Evolutionary conservation across 2,113 vertebrate genomes (phyloP).

Genomic region (Thryonomys swinderianus): DNA sequence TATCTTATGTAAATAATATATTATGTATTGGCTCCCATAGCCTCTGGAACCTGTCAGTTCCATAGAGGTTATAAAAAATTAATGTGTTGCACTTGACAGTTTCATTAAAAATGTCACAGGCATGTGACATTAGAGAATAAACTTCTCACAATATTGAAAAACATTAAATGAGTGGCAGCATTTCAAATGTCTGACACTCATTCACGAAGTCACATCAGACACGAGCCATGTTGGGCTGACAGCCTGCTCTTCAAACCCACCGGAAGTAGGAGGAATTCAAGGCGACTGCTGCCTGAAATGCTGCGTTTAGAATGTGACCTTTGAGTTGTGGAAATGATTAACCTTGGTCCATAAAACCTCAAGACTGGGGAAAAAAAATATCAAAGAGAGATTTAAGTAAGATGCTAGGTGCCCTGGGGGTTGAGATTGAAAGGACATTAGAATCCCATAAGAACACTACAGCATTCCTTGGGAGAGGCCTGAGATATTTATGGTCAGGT

Average conservation of each 20-base stretch:
- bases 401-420: not conserved
- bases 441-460: not conserved
- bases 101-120: constrained; percentile 54
- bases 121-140: not conserved
- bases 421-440: not conserved
- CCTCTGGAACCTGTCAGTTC: not conserved
- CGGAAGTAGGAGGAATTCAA: not conserved
- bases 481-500: not conserved
- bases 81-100: not conserved
- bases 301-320: not conserved
- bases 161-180: constrained; percentile 32
- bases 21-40: not conserved
- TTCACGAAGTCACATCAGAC: constrained; percentile 36
- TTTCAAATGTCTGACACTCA: constrained; percentile 54
- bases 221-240: not conserved
- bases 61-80: not conserved
- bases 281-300: not conserved
- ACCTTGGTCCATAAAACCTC: not conserved
- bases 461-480: not conserved
- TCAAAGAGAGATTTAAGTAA: not conserved
- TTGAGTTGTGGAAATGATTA: not conserved
- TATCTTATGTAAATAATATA: constrained; percentile 27
- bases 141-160: constrained; percentile 52
- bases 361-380: not conserved
- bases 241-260: not conserved